Evolutionary conservation across 2,113 vertebrate species (phyloP).

Genomic region (Eupsittula cactorum): DNA sequence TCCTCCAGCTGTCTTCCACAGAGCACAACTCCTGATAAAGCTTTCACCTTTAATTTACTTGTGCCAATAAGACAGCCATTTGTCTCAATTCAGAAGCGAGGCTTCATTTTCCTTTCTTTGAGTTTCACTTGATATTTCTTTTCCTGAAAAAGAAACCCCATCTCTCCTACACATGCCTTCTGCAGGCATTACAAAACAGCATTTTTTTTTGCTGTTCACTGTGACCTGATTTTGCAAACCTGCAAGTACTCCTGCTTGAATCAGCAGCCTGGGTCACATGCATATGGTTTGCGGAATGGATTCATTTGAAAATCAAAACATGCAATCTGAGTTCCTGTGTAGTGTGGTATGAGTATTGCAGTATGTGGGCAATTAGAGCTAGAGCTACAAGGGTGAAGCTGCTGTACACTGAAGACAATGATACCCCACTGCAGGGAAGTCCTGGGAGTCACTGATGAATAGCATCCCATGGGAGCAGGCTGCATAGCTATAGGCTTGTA

Average conservation of each 20-base stretch:
- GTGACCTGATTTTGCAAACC: constrained; percentile 45
- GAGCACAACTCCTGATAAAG: constrained; percentile 41
- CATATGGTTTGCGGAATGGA: not conserved
- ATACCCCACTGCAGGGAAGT: not conserved
- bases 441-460: not conserved
- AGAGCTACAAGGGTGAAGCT: not conserved
- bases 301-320: not conserved
- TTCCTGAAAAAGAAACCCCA: constrained; percentile 1
- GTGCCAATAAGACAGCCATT: not conserved
- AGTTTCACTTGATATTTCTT: not conserved
- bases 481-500: not conserved
- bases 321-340: not conserved
- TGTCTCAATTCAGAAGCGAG: not conserved
- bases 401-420: not conserved
- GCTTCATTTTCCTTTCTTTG: not conserved
- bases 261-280: not conserved
- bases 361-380: not conserved
- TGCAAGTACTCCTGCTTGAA: not conserved
- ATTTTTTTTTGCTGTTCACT: not conserved
- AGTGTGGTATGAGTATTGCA: not conserved
- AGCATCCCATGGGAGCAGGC: not conserved
- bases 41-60: constrained; percentile 16
- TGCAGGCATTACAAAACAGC: not conserved
- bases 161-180: not conserved
- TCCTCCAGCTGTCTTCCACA: constrained; percentile 17